Evolutionary conservation across 2,797 vertebrate species (phyloP).

Genomic region (Erithacus rubecula): DNA sequence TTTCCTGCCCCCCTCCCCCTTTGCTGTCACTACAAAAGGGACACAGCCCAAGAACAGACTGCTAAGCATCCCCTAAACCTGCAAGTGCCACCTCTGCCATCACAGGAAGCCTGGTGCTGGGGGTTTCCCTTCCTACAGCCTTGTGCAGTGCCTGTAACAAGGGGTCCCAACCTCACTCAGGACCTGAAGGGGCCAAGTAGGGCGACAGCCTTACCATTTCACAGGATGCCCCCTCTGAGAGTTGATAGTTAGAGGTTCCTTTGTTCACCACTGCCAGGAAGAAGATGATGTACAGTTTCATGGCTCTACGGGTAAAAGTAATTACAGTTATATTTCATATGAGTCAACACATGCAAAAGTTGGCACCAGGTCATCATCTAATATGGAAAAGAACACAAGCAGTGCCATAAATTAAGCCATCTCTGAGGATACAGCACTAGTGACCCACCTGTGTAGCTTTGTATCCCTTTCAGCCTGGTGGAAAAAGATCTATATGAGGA

Average conservation of each 20-base stretch:
- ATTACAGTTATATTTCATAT: background rate
- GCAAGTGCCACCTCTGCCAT: background rate
- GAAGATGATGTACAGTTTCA: conserved; percentile 81
- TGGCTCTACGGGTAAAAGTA: conserved; percentile 76
- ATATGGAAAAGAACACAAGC: background rate
- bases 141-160: background rate
- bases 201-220: conserved; percentile 77
- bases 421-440: background rate
- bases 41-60: background rate
- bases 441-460: background rate
- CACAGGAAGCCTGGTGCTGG: background rate
- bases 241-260: conserved; percentile 66
- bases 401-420: background rate
- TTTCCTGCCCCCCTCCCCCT: background rate
- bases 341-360: background rate
- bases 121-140: background rate
- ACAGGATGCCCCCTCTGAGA: conserved; percentile 72
- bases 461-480: background rate
- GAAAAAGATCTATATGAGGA: background rate
- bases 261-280: conserved; percentile 77
- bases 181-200: background rate
- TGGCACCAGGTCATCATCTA: background rate
- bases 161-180: background rate
- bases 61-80: background rate
- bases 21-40: background rate